phyloP scores from a whole-genome alignment of 1,140 invertebrate species.

The Macrotrachela quadricornifera region DNA sequence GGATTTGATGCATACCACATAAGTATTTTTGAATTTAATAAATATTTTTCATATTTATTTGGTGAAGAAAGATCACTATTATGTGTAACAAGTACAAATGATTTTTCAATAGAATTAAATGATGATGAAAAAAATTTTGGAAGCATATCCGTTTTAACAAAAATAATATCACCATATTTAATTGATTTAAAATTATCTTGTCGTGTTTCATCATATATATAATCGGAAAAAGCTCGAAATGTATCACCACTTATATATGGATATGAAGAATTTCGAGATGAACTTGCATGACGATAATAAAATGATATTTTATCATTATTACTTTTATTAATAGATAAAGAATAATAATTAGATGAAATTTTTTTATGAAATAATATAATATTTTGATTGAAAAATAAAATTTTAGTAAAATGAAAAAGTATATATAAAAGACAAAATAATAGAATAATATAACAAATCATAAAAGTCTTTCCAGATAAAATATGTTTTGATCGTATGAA shows the following conservation, averaged over 20 bases:
- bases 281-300: too few relatives aligned
- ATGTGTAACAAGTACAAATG: neutral
- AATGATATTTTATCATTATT: too few relatives aligned
- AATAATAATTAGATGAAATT: too few relatives aligned
- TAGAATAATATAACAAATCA: too few relatives aligned
- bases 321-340: too few relatives aligned
- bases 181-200: neutral
- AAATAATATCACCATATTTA: neutral
- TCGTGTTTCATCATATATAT: neutral
- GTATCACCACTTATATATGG: slow-evolving; percentile 1
- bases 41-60: neutral
- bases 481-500: too few relatives aligned
- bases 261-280: too few relatives aligned
- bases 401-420: too few relatives aligned
- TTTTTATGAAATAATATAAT: too few relatives aligned
- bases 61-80: neutral
- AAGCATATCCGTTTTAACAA: neutral
- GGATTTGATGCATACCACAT: neutral
- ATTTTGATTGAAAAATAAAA: too few relatives aligned
- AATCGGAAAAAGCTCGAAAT: neutral
- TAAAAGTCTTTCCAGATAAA: too few relatives aligned
- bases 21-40: neutral
- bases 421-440: too few relatives aligned
- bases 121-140: neutral
- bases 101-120: neutral